Base-by-base conservation (phyloP, 2,888 invertebrate species). In the Drosophila prolongata region DNA sequence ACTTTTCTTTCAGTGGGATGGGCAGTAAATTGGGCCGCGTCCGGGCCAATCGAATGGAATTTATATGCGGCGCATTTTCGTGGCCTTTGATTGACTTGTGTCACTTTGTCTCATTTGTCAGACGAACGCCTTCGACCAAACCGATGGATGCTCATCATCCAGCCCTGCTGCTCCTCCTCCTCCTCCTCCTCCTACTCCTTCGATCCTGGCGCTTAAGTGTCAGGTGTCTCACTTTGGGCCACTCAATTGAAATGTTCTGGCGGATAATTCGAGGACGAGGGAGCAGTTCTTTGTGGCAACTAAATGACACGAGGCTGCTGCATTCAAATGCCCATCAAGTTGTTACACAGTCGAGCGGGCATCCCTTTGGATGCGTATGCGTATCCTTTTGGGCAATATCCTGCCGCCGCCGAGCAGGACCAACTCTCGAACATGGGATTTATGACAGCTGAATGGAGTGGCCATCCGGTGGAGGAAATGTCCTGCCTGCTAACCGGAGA, bases 401-500 rank as follows among this genome's bases (percentile, higher is more conserved):
- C 89, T 83, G 85, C 69, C 79, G 85, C 71, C 66, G 64, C 82
- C 76, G 87, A 75, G 80, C 81, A 30, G 30, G 8, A 30, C 71
- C 87, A 80, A 68, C 73, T 55, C 60, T 47, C 65, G 68, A 61
- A 76, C 64, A 68, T 76, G 87, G 65, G 79, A 74, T 75, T 80
- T 87, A 78, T 89, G 89, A 87, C 83, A 83, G 87, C 76, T 69
- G 57, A 54, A 61, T 61, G 68, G 73, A 30, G 30, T 30, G 30
- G 8, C 30, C 30, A 30, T 8, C 30, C 6, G 30, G 30, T 1
- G 30, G 30, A 30, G 30, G 92, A 91, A 89, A 90, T 92, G 91
- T 91, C 91, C 91, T 83, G 91, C 91, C 90, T 89, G 90, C 84
- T 89, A 88, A 89, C 91, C 91, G 92, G 91, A 91, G 91, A 91